These are phyloP conservation scores for Diabrotica undecimpunctata DNA, from an alignment of 1,140 invertebrate genomes.

Conservation along the genomic window DNA sequence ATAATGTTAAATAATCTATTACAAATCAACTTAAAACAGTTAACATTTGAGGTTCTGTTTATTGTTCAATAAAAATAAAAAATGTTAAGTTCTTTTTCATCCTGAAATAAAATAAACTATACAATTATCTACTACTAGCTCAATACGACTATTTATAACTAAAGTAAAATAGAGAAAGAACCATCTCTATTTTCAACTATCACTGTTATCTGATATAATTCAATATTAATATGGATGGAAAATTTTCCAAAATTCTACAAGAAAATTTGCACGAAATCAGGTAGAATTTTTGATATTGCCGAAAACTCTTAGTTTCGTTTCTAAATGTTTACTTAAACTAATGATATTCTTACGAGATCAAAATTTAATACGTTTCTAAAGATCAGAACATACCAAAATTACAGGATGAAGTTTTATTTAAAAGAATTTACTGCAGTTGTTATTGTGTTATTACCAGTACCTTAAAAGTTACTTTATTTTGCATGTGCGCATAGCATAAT, in stretches of 20 bases:
- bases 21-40: constrained; percentile 2
- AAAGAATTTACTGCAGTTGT: too few species aligned
- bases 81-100: background rate
- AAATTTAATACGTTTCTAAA: too few species aligned
- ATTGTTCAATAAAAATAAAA: background rate
- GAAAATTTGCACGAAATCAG: background rate
- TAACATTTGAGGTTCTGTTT: background rate
- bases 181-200: background rate
- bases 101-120: background rate
- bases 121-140: background rate
- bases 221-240: background rate
- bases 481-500: too few species aligned
- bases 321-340: too few species aligned
- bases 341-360: too few species aligned
- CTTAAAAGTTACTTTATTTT: too few species aligned
- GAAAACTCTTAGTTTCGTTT: too few species aligned
- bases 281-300: too few species aligned
- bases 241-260: background rate
- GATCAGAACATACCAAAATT: too few species aligned
- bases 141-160: background rate
- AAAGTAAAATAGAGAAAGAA: background rate
- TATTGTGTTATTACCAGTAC: too few species aligned
- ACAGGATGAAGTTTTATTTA: too few species aligned
- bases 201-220: background rate
- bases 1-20: constrained; percentile 3